Evolutionary conservation across 1,140 invertebrate genomes (phyloP), one percentile per base, ranked within the genome.

Genomic region (Nephila pilipes): DNA sequence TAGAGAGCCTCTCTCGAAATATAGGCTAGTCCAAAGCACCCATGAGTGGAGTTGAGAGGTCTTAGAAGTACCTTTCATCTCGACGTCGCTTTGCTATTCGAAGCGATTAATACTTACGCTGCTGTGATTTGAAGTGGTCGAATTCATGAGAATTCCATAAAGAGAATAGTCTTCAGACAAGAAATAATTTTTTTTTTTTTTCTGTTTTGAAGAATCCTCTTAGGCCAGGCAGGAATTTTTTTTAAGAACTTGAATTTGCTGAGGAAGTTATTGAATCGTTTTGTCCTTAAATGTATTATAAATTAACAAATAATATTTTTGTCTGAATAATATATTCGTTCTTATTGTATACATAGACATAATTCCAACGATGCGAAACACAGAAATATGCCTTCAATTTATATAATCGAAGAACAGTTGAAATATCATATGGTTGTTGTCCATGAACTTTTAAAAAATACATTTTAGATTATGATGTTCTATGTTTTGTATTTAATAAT

Each of bases 11-110:
- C 32, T 18, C 54, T 55, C 80, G 54, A 83, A 83, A 83, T 83
- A 14, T 54, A 55, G 80, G 80, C 80, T 83, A 83, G 80, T 83
- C 54, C 54, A 16, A 83, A 83, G 80, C 38, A 83, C 38, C 22
- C 54, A 54, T 38, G 46, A 83, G 80, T 83, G 80, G 80, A 46
- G 54, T 46, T 54, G 54, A 83, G 54, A 83, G 38, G 80, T 83
- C 54, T 55, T 54, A 22, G 14, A 22, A 83, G 54, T 25, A 54
- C 38, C 29, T 54, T n/a, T 54, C 80, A 46, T 55, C 80, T 83
- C 22, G 80, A 83, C 20, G 80, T 83, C 80, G 80, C 38, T 46
- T 54, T 55, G 80, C 80, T 36, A 25, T 83, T 83, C 54, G 22
- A 25, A 38, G 38, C 38, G 46, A 54, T 83, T 54, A 81, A 83